phyloP scores from a whole-genome alignment of 2,888 invertebrate species.

The Ormyrus labotus region DNA sequence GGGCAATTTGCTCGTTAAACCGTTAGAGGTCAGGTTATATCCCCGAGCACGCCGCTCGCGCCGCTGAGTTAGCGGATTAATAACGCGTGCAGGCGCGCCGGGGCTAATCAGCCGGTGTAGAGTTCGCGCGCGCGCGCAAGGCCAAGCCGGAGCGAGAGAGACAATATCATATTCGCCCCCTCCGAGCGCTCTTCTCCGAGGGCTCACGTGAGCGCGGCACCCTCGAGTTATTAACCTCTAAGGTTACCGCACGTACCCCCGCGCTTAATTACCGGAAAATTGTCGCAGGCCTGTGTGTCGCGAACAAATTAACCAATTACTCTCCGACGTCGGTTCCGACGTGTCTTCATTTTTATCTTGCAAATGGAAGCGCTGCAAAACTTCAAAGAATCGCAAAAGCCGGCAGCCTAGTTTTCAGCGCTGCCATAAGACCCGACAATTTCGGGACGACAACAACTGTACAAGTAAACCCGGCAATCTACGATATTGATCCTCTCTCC shows the following conservation, averaged over 20 bases:
- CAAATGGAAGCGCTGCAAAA: too few species aligned
- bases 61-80: conserved; percentile 71
- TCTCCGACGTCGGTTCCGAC: background rate
- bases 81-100: conserved; percentile 67
- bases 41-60: background rate
- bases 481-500: conserved; percentile 26
- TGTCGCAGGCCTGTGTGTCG: background rate
- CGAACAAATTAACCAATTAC: conserved; percentile 33
- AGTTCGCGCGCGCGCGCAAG: conserved; percentile 61
- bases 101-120: conserved; percentile 68
- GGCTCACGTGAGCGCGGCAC: conserved; percentile 62
- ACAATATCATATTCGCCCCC: conserved; percentile 51
- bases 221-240: conserved; percentile 74
- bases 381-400: too few species aligned
- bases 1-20: conserved; percentile 41
- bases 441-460: conserved; percentile 6
- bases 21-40: conserved; percentile 45
- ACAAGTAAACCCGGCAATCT: conserved; percentile 39
- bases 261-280: conserved; percentile 53
- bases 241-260: conserved; percentile 67
- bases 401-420: background rate
- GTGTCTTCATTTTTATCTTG: too few species aligned
- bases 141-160: background rate
- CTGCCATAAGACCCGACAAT: conserved; percentile 6
- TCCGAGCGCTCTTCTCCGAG: background rate